A percentile compares a stretch with the other conserved stretches of the same genome.
Evolutionary conservation across 2,888 invertebrate genomes (phyloP).

Genomic region (Parascotia fuliginaria): DNA sequence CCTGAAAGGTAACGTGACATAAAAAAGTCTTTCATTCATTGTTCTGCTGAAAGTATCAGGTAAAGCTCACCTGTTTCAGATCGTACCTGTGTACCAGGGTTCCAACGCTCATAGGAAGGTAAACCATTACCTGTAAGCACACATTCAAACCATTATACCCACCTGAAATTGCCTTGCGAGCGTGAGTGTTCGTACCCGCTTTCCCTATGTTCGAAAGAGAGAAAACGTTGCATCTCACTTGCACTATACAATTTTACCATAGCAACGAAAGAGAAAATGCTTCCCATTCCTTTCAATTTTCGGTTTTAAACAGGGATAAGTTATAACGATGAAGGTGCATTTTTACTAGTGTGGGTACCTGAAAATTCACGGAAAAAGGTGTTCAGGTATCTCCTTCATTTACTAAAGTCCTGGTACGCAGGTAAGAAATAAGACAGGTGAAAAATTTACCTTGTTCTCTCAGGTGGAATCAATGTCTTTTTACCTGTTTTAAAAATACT

Average conservation of each 20-base stretch:
- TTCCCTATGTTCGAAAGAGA: conserved; percentile 1
- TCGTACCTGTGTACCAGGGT: conserved; percentile 70
- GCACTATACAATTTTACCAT: not conserved
- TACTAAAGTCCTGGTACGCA: conserved; percentile 72
- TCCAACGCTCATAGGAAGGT: conserved; percentile 50
- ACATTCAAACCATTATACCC: conserved; percentile 6
- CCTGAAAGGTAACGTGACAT: not conserved
- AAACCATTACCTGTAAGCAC: conserved; percentile 50
- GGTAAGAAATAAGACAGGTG: conserved; percentile 80
- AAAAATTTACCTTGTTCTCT: conserved; percentile 67
- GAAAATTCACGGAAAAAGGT: conserved; percentile 65
- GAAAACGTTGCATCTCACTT: not conserved
- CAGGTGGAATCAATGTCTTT: conserved; percentile 30
- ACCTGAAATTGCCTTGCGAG: conserved; percentile 6
- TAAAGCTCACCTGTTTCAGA: conserved; percentile 66
- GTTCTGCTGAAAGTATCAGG: conserved; percentile 47
- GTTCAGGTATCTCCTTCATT: conserved; percentile 47
- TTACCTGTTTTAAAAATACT: conserved; percentile 26
- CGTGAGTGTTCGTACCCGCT: not conserved
- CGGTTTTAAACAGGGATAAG: not conserved
- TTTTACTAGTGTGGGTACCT: conserved; percentile 55
- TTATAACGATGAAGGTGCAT: conserved; percentile 25
- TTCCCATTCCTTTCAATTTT: not conserved
- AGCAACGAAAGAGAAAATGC: conserved; percentile 16
- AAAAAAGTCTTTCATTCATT: conserved; percentile 1